A percentile compares a stretch with the other conserved stretches of the same genome.
These are phyloP conservation scores for Pelagia noctiluca DNA, from an alignment of 30 jellyfish, hydroid and myxozoan genomes.

Conservation along the genomic window DNA sequence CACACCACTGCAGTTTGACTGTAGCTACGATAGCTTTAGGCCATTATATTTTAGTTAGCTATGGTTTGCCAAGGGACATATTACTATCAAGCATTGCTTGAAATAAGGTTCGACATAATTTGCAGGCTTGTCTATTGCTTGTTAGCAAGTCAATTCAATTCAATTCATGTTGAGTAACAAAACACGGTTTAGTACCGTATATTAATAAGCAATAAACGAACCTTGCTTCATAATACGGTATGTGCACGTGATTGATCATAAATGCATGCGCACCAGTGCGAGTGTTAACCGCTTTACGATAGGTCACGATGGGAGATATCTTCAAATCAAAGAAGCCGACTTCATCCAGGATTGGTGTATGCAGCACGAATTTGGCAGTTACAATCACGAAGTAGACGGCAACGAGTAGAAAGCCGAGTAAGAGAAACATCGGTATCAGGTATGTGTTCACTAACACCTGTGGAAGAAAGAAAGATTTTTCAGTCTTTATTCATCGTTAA, in stretches of 20 bases:
- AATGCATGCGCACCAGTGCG: slow-evolving; percentile 55
- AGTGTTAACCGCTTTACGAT: slow-evolving; percentile 63
- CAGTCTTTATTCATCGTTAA: too few relatives aligned
- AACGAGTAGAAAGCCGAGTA: slow-evolving; percentile 11
- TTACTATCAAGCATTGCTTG: too few relatives aligned
- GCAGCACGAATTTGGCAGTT: slow-evolving; percentile 54
- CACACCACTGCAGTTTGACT: too few relatives aligned
- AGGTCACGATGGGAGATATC: slow-evolving; percentile 45
- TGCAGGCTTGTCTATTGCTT: too few relatives aligned
- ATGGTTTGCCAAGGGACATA: too few relatives aligned
- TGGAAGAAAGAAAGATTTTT: background rate
- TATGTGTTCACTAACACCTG: slow-evolving; percentile 57
- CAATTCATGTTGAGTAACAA: too few relatives aligned
- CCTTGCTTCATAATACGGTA: slow-evolving; percentile 73
- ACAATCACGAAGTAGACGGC: slow-evolving; percentile 29
- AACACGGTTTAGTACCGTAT: too few relatives aligned
- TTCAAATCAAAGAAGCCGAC: slow-evolving; percentile 59
- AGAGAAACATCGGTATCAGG: slow-evolving; percentile 28
- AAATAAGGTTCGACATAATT: too few relatives aligned
- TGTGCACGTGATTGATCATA: slow-evolving; percentile 59
- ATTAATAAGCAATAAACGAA: too few relatives aligned
- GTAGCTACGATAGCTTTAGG: too few relatives aligned
- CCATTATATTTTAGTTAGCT: too few relatives aligned
- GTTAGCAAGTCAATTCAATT: too few relatives aligned
- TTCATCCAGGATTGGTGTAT: slow-evolving; percentile 57